Evolutionary conservation across 2,888 invertebrate genomes (phyloP), one percentile per base, ranked within the genome.

Genomic region (Odontomyia ornata): DNA sequence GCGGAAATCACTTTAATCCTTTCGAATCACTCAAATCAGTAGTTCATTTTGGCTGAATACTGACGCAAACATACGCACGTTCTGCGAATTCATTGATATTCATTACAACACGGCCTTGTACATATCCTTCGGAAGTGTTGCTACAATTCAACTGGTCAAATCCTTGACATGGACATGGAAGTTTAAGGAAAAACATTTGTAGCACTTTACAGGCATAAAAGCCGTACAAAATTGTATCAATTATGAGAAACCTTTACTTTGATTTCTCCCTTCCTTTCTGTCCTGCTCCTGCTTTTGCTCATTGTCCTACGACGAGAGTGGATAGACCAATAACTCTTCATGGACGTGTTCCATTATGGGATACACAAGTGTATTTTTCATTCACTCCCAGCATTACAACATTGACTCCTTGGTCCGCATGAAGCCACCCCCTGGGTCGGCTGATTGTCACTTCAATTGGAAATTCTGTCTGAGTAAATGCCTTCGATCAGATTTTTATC

Each of bases 401-500:
- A 2, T 52, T n/a, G 4, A 15, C 18, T 15, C 15, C 15, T 15
- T 15, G n/a, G 15, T 52, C n/a, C n/a, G 52, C 52, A 52, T 52
- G 52, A 9, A 18, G 4, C 18, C 52, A 9, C 4, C 52, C 52
- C 52, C 52, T 3, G 15, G 52, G 52, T 5, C 9, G 36, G 36
- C 13, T 52, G 52, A 71, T 71, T 71, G 47, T 71, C 11, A 21
- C 11, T 15, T 46, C 47, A 56, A 72, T 72, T 60, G 15, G 57
- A 57, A 57, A 73, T 73, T 73, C 73, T 43, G 36, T 73, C 57
- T 73, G 73, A 57, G 57, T 73, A 73, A 73, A 73, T 57, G 73
- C 73, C 73, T 73, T 73, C 57, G 73, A 73, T 73, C 73, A 57
- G 73, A 73, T 73, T 73, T 73, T 73, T 73, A 73, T 73, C 60